Base-by-base conservation (phyloP, 2,797 vertebrate species). In the Sphenodon punctatus region DNA sequence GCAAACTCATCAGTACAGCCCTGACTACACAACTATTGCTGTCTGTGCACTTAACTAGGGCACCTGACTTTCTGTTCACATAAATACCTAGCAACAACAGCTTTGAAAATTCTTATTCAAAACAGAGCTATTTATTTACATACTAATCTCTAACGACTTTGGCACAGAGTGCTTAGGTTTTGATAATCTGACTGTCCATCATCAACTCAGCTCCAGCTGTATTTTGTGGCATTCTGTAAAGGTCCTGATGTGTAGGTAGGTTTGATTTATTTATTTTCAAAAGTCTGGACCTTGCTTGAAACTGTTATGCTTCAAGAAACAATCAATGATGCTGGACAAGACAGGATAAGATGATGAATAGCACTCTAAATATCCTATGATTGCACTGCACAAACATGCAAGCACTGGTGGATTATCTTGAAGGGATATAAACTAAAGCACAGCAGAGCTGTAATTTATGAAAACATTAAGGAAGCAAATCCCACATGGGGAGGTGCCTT, bases 301-400 rank as follows among this genome's bases (percentile, higher is more conserved):
- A 75, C 13, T 68, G 64, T 84, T 92, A 72, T 85, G 56, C 88
- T 89, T 78, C 73, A 69, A 68, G 66, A 68, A 84, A 3, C 6
- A 38, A 67, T 80, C 72, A 67, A 73, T 79, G 86, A 68, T 60
- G 73, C 23, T 41, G 48, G 70, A 75, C 84, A 88, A 82, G 84
- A 23, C 3, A 42, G 67, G 88, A 90, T 80, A 71, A 38, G 55
- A 71, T 90, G 80, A 91, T 89, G 53, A 85, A 87, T 91, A 59
- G 42, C 41, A 85, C 64, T 88, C 69, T 84, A 88, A 92, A 80
- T 39, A 58, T n/a, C 49, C 48, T 39, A 13, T 48, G 60, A 60
- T 61, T 9, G 1, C 0, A 14, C 42, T 63, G 38, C 27, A 70
- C 64, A 89, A 82, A 87, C 34, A 69, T 16, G 27, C 19, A 34